phyloP scores from a whole-genome alignment of 2,113 vertebrate species.

The Zeus faber region DNA sequence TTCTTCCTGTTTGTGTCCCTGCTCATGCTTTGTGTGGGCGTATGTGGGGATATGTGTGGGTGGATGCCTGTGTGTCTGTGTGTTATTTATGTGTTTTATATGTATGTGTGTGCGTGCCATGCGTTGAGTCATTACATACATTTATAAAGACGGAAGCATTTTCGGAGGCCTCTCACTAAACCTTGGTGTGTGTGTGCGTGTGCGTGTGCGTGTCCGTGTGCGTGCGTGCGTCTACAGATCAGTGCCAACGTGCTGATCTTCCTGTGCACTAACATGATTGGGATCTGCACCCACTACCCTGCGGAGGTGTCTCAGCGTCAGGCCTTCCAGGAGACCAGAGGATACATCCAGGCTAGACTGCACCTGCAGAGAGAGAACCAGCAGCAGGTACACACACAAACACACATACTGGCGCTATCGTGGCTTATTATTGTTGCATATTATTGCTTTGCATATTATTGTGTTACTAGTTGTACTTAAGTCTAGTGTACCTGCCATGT shows the following conservation, averaged over 20 bases:
- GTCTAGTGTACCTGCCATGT: too few species aligned
- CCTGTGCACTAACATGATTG: constrained; percentile 93
- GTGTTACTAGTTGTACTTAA: too few species aligned
- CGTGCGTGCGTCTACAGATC: constrained; percentile 73
- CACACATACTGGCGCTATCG: too few species aligned
- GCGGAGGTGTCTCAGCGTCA: constrained; percentile 97
- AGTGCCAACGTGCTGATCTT: constrained; percentile 91
- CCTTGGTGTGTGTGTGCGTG: neutral
- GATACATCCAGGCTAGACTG: constrained; percentile 93
- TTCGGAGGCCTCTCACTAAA: too few species aligned
- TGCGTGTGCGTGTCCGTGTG: neutral
- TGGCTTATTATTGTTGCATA: too few species aligned
- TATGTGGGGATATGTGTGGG: too few species aligned
- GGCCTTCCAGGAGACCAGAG: constrained; percentile 94
- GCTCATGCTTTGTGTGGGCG: neutral
- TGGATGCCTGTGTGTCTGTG: neutral
- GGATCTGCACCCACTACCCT: constrained; percentile 95
- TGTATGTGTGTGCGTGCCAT: neutral
- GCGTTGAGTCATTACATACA: too few species aligned
- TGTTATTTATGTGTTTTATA: too few species aligned
- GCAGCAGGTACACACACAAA: constrained; percentile 82
- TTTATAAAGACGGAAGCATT: too few species aligned
- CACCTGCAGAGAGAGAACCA: constrained; percentile 94
- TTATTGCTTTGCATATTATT: too few species aligned
- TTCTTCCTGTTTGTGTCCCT: constrained; percentile 3